These are phyloP conservation scores for Magallana nippona DNA, from an alignment of 2,888 invertebrate genomes.

Conservation along the genomic window DNA sequence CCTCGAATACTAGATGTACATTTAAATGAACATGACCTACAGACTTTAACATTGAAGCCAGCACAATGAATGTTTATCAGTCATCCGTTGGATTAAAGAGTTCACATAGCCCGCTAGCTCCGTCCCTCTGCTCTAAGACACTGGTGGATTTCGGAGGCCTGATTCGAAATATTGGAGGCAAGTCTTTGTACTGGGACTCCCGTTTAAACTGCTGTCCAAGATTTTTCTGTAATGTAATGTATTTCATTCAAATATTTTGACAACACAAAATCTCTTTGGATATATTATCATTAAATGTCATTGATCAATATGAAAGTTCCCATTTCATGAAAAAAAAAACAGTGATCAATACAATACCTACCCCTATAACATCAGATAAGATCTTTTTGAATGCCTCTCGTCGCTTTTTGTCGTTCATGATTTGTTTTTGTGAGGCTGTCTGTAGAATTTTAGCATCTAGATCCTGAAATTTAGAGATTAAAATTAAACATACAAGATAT, in stretches of 20 bases:
- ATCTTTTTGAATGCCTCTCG: conserved; percentile 90
- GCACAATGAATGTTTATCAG: conserved; percentile 32
- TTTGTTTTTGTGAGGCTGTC: conserved; percentile 78
- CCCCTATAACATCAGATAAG: conserved; percentile 77
- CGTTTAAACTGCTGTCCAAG: conserved; percentile 93
- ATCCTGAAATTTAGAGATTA: conserved; percentile 81
- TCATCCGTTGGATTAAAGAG: conserved; percentile 67
- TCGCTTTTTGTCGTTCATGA: conserved; percentile 91
- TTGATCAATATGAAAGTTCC: neutral
- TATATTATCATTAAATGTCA: neutral
- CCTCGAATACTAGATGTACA: no score
- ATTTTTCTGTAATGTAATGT: conserved; percentile 84
- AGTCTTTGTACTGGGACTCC: conserved; percentile 91
- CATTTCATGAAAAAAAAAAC: no score
- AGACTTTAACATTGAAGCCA: neutral
- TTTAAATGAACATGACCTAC: no score
- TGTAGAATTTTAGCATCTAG: conserved; percentile 89
- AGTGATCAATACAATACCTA: conserved; percentile 59
- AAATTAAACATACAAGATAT: neutral
- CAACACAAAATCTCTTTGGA: no score
- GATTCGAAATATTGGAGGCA: conserved; percentile 83
- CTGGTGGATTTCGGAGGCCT: conserved; percentile 53
- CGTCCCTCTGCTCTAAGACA: conserved; percentile 54
- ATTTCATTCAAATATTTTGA: neutral
- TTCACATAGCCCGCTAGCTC: conserved; percentile 71